Evolutionary conservation across 1,140 invertebrate genomes (phyloP).

Genomic region (Zaprionus camerounensis): DNA sequence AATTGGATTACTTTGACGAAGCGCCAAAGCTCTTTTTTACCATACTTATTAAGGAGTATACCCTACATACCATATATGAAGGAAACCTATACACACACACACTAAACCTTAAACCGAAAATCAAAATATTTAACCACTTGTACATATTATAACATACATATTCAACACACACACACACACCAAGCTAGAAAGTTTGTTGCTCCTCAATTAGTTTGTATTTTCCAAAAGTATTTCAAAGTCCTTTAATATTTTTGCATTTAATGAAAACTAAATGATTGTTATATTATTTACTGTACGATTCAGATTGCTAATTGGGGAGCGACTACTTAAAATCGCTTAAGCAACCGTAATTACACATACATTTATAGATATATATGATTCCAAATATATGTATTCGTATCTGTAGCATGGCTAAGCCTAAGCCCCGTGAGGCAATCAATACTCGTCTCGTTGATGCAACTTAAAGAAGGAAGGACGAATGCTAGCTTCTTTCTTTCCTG

Average conservation of each 20-base stretch:
- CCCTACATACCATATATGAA: slow-evolving; percentile 32
- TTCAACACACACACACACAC: slow-evolving; percentile 8
- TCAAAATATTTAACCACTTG: slow-evolving; percentile 58
- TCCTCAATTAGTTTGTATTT: background rate
- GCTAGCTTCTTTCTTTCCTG: slow-evolving; percentile 18
- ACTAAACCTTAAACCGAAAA: slow-evolving; percentile 58
- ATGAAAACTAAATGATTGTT: background rate
- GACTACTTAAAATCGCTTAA: background rate
- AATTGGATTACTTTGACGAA: slow-evolving; percentile 73
- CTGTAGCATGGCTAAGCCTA: slow-evolving; percentile 44
- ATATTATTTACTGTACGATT: background rate
- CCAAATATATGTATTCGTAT: slow-evolving; percentile 28
- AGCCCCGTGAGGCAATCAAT: slow-evolving; percentile 44
- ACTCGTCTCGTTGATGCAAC: slow-evolving; percentile 34
- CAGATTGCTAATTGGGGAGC: background rate
- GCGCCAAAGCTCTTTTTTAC: slow-evolving; percentile 74
- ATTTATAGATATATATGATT: slow-evolving; percentile 1
- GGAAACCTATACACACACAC: slow-evolving; percentile 32
- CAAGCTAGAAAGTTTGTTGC: slow-evolving; percentile 23
- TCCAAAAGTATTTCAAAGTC: background rate
- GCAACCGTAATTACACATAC: slow-evolving; percentile 3
- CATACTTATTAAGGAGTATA: slow-evolving; percentile 58
- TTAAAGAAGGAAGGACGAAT: background rate
- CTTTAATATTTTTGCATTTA: background rate
- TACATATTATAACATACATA: slow-evolving; percentile 58